Base-by-base conservation (phyloP, 2,113 vertebrate genomes). In the Cyanoderma ruficeps region DNA sequence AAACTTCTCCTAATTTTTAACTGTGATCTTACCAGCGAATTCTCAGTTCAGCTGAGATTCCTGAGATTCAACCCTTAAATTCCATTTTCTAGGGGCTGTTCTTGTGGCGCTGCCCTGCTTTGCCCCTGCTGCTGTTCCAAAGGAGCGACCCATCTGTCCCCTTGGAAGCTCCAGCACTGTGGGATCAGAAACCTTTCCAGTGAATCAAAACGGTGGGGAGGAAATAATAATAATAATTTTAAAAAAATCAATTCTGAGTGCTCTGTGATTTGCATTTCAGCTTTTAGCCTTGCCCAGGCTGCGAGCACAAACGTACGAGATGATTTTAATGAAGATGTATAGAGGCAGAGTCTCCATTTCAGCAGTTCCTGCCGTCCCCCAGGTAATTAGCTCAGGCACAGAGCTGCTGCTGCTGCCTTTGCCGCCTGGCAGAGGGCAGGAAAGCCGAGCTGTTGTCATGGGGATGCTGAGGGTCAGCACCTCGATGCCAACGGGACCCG, bases 361-460 rank as follows among this genome's bases (percentile, higher is more conserved):
- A 90, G 39, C 74, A 77, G 87, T 63, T 65, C 69, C 83, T 79
- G 44, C 96, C 91, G 92, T 81, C 39, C 89, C 61, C 63, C 93
- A 98, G 98, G 98, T 98, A 84, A 98, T 99, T 79, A 98, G 98
- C 95, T 98, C 98, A 44, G 98, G 97, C 94, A 89, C 91, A 57
- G 94, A 92, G 98, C 98, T 53, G 92, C 98, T 71, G 91, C 98
- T 69, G 97, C 99, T 95, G 98, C 96, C 91, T 98, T 96, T 98
- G 98, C 98, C 98, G 94, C 96, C 97, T 97, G 94, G 96, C 96
- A 98, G 97, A 8, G 98, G 99, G 97, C 98, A 98, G 97, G 98
- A 98, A 98, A 98, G 98, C 97, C 98, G 96, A 90, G 98, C 95
- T n/a, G 97, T 97, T 99, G 98, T 96, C 98, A 98, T 94, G 98